Percentiles rank a stretch among this genome's conserved stretches.
Evolutionary conservation across 1,140 invertebrate genomes (phyloP).

Genomic region (Drosophila ficusphila): DNA sequence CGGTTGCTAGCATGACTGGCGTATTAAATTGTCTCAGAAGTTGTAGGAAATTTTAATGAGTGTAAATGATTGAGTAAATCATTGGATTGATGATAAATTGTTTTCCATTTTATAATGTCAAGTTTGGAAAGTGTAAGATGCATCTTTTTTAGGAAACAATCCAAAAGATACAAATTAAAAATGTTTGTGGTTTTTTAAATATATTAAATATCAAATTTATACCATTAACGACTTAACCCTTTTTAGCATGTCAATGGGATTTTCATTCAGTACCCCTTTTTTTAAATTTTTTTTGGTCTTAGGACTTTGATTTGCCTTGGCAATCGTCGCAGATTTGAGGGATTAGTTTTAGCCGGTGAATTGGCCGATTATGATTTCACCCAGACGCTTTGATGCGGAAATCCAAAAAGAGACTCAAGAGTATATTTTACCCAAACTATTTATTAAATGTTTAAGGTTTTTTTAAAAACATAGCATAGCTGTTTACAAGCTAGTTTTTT

Average conservation of each 20-base stretch:
- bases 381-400: no score
- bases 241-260: not conserved
- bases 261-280: not conserved
- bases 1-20: constrained; percentile 45
- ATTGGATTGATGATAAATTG: constrained; percentile 17
- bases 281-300: constrained; percentile 49
- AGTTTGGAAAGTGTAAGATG: no score
- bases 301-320: constrained; percentile 55
- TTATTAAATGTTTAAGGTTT: no score
- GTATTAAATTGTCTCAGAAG: constrained; percentile 3
- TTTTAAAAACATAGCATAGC: no score
- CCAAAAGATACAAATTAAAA: no score
- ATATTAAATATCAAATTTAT: not conserved
- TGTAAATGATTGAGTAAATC: constrained; percentile 57
- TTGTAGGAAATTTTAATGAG: constrained; percentile 59
- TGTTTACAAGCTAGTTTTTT: no score
- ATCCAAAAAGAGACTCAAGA: no score
- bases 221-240: not conserved
- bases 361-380: constrained; percentile 22
- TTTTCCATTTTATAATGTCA: constrained; percentile 64
- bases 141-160: no score
- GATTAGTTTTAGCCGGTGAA: constrained; percentile 58
- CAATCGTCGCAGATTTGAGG: constrained; percentile 58
- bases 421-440: no score
- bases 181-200: no score